Evolutionary conservation across 1,140 invertebrate genomes (phyloP).

Genomic region (Spodoptera litura): DNA sequence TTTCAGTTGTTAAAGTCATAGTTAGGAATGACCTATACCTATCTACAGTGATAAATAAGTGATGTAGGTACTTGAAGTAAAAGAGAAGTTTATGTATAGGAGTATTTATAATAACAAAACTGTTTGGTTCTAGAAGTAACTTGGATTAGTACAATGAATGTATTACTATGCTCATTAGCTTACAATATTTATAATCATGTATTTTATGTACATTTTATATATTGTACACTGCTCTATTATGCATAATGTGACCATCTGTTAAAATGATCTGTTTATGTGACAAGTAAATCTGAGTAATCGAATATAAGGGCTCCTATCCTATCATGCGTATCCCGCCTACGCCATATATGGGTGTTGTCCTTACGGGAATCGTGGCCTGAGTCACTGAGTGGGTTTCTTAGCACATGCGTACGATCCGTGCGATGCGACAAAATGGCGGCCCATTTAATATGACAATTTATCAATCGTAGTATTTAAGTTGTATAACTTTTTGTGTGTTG

Average conservation of each 20-base stretch:
- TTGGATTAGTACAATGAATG: slow-evolving; percentile 30
- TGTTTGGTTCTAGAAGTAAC: slow-evolving; percentile 28
- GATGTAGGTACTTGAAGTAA: slow-evolving; percentile 1
- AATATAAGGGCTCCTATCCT: background rate
- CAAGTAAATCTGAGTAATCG: background rate
- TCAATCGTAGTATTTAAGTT: slow-evolving; percentile 36
- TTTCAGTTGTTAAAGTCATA: background rate
- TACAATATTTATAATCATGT: slow-evolving; percentile 44
- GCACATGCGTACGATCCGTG: too few species aligned
- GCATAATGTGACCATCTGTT: background rate
- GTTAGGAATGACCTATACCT: background rate
- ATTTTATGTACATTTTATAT: slow-evolving; percentile 45
- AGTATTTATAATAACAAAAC: slow-evolving; percentile 10
- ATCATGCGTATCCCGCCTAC: too few species aligned
- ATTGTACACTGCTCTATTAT: slow-evolving; percentile 29
- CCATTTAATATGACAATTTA: slow-evolving; percentile 9
- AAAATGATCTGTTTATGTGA: slow-evolving; percentile 24
- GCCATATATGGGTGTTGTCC: too few species aligned
- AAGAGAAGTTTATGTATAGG: slow-evolving; percentile 1
- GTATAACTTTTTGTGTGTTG: slow-evolving; percentile 30
- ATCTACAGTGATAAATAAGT: slow-evolving; percentile 15
- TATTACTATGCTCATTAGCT: slow-evolving; percentile 43
- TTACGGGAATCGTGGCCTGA: too few species aligned
- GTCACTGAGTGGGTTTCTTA: too few species aligned
- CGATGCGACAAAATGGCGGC: background rate